Conservation (phyloP, 2,888 invertebrate genomes). For the Torymus auratus region DNA sequence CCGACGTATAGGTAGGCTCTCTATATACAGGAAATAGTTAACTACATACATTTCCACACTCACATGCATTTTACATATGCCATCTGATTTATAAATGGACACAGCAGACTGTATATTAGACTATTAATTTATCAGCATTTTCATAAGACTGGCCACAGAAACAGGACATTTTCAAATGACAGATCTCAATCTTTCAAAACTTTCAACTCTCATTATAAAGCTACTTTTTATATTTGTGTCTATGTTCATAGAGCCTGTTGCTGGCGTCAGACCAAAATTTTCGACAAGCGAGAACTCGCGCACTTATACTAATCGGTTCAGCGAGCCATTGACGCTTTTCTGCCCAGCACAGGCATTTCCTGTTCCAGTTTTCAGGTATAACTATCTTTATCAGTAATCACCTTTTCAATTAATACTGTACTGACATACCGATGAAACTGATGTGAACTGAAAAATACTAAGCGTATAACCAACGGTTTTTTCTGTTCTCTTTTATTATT, state of each 20-base stretch:
- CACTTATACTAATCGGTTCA: conserved; percentile 71
- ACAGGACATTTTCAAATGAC: conserved; percentile 11
- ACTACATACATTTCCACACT: conserved; percentile 23
- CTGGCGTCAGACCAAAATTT: conserved; percentile 81
- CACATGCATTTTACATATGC: conserved; percentile 15
- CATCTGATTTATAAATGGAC: conserved; percentile 4
- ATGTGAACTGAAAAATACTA: neutral
- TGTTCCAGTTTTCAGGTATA: conserved; percentile 84
- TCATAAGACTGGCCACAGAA: conserved; percentile 24
- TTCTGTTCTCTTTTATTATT: conserved; percentile 3
- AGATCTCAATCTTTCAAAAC: conserved; percentile 21
- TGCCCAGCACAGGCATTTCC: conserved; percentile 88
- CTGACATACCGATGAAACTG: conserved; percentile 9
- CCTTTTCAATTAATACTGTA: conserved; percentile 19
- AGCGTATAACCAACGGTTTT: neutral
- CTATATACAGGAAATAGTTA: conserved; percentile 33
- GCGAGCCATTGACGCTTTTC: conserved; percentile 79
- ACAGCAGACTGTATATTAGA: neutral
- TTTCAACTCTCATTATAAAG: conserved; percentile 12
- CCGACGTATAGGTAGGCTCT: conserved; percentile 79
- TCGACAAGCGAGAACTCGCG: conserved; percentile 76
- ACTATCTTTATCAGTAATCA: conserved; percentile 41
- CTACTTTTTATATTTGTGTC: conserved; percentile 43
- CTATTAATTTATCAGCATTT: conserved; percentile 3
- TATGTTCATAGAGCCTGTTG: conserved; percentile 83